Conservation (phyloP, 2,113 vertebrate species). For the Oreochromis niloticus region DNA sequence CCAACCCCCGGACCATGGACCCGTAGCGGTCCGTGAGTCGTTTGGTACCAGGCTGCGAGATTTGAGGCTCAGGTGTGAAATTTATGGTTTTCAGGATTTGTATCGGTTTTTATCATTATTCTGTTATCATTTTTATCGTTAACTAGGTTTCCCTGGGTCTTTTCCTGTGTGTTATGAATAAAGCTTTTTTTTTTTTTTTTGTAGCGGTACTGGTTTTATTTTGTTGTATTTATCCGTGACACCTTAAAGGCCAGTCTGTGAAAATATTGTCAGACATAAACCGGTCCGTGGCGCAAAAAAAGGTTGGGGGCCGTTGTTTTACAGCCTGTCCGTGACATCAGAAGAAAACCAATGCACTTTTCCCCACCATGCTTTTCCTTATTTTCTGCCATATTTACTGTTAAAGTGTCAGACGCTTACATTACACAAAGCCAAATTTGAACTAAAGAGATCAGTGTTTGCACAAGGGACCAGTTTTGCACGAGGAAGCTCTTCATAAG, state of each 20-base stretch:
- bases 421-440: background rate
- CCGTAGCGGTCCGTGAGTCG: no score
- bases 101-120: background rate
- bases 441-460: background rate
- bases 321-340: fast-evolving
- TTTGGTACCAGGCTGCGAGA: no score
- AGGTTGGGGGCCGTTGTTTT: background rate
- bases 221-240: background rate
- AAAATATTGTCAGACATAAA: background rate
- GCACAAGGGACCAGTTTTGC: background rate
- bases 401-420: fast-evolving
- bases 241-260: fast-evolving
- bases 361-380: background rate
- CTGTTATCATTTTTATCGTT: fast-evolving
- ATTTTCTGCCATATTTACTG: background rate
- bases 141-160: fast-evolving
- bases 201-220: background rate
- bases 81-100: background rate
- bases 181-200: background rate
- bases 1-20: background rate
- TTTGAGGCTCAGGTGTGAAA: fast-evolving
- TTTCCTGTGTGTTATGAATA: background rate
- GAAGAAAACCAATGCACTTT: background rate
- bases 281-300: background rate
- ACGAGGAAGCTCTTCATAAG: background rate